Base-by-base conservation (phyloP, 1,140 invertebrate species). In the Heliothis virescens region DNA sequence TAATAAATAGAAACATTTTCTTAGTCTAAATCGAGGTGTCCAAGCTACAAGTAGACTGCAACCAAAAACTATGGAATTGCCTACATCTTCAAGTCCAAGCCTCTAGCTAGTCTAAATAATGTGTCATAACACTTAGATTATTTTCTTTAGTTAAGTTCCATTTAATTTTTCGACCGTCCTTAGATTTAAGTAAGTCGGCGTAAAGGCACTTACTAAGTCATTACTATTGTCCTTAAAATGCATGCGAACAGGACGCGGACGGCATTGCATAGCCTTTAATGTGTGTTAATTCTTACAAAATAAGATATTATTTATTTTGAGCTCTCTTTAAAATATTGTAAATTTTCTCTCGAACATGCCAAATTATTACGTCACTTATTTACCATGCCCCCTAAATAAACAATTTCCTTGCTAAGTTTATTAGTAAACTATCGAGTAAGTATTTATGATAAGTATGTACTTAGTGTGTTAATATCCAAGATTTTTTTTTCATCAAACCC, bases 121-220 rank as follows among this genome's bases (percentile, higher is more conserved):
- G n/a, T 53, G 26, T 60, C 59, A 60, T 60, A 21, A 60, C 18
- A 13, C 18, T 2, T 55, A n/a, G 21, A 48, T 11, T 69, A 52
- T 69, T 55, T 81, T 79, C 26, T 80, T 82, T 79, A 69, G 79
- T 82, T n/a, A n/a, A n/a, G n/a, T n/a, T n/a, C 62, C 73, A 72
- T 80, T 69, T 74, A 53, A 65, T n/a, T 63, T 76, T 86, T 89
- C 88, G 87, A 86, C 91, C 90, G 91, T 92, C 91, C 91, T 86
- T 90, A 91, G 87, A 62, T 78, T 67, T 87, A 85, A 85, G 83
- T 74, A 18, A 63, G 41, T 74, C 34, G 60, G 60, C 60, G 65
- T 76, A n/a, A 60, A 3, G 59, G 21, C 65, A 76, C 21, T 52
- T 76, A 29, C n/a, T 63, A 76, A 76, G 74, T 65, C 34, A 76